A percentile compares a stretch with the other conserved stretches of the same genome.
Conservation (phyloP, 2,888 invertebrate genomes). For the Apantesis nais region DNA sequence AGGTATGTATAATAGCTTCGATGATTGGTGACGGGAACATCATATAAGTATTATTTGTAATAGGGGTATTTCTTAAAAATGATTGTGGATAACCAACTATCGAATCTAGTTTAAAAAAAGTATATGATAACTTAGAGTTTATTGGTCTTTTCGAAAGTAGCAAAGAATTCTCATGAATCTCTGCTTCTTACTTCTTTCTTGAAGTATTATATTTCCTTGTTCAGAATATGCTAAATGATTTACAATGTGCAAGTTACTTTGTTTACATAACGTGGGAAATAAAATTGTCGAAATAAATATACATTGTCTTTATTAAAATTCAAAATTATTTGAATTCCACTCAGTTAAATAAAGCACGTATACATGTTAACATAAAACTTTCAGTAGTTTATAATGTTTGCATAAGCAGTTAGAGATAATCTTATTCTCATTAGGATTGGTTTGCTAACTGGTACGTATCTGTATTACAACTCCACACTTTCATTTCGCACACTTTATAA, state of each 20-base stretch:
- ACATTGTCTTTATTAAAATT: too few species aligned
- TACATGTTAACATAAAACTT: background rate
- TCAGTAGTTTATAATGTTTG: background rate
- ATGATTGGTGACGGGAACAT: background rate
- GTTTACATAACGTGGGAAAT: too few species aligned
- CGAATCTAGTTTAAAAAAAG: background rate
- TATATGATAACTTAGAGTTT: background rate
- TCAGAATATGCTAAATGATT: too few species aligned
- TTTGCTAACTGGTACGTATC: background rate
- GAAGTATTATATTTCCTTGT: too few species aligned
- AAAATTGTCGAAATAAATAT: too few species aligned
- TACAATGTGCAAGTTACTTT: too few species aligned
- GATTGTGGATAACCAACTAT: background rate
- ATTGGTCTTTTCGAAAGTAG: background rate
- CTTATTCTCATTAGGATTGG: background rate
- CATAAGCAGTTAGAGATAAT: background rate
- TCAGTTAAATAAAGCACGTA: background rate
- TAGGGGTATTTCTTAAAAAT: background rate
- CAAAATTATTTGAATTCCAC: too few species aligned
- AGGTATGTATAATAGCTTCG: too few species aligned
- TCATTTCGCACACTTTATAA: conserved; percentile 2
- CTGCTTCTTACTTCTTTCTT: too few species aligned
- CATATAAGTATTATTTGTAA: background rate
- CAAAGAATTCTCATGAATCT: background rate
- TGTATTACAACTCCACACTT: background rate